These are phyloP conservation scores for Phymatocera aterrima DNA, from an alignment of 2,888 invertebrate species.

Conservation along the genomic window DNA sequence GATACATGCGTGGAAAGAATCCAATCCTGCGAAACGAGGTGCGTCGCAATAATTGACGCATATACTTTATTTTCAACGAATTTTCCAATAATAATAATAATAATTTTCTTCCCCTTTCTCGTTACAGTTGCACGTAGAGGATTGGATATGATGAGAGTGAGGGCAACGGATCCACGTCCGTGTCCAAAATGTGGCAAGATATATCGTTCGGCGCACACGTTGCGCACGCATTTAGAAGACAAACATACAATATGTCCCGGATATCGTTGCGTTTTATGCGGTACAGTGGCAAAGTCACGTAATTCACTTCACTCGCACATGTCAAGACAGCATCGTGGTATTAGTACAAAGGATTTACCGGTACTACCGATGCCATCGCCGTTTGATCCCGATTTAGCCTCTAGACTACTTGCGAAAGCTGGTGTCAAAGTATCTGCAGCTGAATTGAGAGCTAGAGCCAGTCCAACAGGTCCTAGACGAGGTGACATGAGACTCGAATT, in stretches of 20 bases:
- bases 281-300: slow-evolving; percentile 94
- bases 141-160: slow-evolving; percentile 89
- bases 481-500: slow-evolving; percentile 88
- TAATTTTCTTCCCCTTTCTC: slow-evolving; percentile 51
- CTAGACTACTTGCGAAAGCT: slow-evolving; percentile 88
- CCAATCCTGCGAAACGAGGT: too few species aligned
- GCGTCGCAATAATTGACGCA: too few species aligned
- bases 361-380: slow-evolving; percentile 95
- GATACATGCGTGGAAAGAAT: too few species aligned
- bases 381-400: slow-evolving; percentile 92
- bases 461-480: slow-evolving; percentile 88
- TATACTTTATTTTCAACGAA: too few species aligned
- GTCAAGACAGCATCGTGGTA: slow-evolving; percentile 95
- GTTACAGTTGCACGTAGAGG: slow-evolving; percentile 84
- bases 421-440: slow-evolving; percentile 92
- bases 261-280: slow-evolving; percentile 93
- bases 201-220: slow-evolving; percentile 93
- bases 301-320: slow-evolving; percentile 96
- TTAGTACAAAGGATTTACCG: slow-evolving; percentile 94
- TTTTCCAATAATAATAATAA: too few species aligned
- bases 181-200: slow-evolving; percentile 96
- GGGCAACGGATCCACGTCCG: slow-evolving; percentile 94
- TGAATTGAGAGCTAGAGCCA: slow-evolving; percentile 88
- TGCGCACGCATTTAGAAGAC: slow-evolving; percentile 93
- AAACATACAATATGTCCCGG: slow-evolving; percentile 96